A percentile compares a stretch with the other conserved stretches of the same genome.
phyloP scores from a whole-genome alignment of 2,888 invertebrate genomes.

The Lasioglossum zephyrum region DNA sequence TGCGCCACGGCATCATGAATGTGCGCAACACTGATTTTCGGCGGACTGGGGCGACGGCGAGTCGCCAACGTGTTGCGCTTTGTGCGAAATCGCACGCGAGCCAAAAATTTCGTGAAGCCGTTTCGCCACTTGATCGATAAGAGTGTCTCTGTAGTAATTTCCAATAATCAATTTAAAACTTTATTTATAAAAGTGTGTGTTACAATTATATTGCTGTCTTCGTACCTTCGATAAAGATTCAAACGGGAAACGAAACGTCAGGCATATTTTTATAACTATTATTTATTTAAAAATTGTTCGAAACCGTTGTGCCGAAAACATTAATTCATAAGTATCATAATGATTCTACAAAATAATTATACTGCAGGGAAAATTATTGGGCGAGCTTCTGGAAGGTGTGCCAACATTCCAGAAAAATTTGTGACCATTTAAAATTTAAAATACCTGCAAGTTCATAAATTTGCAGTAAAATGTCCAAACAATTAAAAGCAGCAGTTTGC shows the following conservation, averaged over 20 bases:
- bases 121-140: neutral
- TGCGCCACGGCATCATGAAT: neutral
- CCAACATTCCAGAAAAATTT: neutral
- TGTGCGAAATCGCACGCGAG: neutral
- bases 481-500: neutral
- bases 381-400: neutral
- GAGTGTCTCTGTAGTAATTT: neutral
- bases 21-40: neutral
- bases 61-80: neutral
- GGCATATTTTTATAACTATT: too few species aligned
- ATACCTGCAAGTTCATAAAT: neutral
- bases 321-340: too few species aligned
- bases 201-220: too few species aligned
- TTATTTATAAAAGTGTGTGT: neutral
- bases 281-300: too few species aligned
- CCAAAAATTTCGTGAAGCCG: neutral
- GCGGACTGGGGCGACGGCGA: neutral
- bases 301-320: too few species aligned
- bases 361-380: neutral
- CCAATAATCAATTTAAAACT: neutral
- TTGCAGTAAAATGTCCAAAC: neutral
- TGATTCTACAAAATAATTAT: neutral
- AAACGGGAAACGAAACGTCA: too few species aligned
- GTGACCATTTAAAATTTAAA: neutral
- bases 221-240: too few species aligned